These are phyloP conservation scores for Miltochrista miniata DNA, from an alignment of 2,888 invertebrate species.

Conservation along the genomic window DNA sequence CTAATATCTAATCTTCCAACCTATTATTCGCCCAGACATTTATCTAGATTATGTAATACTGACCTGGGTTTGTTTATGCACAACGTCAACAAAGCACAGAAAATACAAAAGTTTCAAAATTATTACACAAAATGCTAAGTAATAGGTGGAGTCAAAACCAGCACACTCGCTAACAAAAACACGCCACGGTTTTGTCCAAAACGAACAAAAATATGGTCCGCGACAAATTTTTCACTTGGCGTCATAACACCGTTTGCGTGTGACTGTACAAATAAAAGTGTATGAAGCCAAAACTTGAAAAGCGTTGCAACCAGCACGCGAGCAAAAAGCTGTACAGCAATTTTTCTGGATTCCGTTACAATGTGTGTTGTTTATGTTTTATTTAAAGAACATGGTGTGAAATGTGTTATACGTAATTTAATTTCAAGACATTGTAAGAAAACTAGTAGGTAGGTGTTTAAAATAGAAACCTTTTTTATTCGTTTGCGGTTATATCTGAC, in stretches of 20 bases:
- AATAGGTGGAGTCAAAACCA: constrained; percentile 18
- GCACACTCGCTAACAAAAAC: constrained; percentile 29
- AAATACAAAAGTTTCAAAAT: constrained; percentile 6
- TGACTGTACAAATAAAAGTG: constrained; percentile 39
- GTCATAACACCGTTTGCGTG: constrained; percentile 56
- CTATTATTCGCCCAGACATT: no score
- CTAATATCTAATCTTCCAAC: no score
- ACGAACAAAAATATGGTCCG: constrained; percentile 44
- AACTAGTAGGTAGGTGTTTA: no score
- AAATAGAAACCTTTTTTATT: no score
- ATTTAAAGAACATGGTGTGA: background rate
- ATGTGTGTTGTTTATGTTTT: constrained; percentile 11
- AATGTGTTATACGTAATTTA: background rate
- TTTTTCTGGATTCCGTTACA: constrained; percentile 36
- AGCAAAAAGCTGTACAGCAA: constrained; percentile 28
- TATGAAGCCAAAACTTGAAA: constrained; percentile 37
- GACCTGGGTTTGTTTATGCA: no score
- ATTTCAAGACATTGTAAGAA: background rate
- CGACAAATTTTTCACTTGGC: constrained; percentile 63
- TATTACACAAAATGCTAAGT: constrained; percentile 27
- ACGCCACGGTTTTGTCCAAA: constrained; percentile 22
- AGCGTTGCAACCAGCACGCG: constrained; percentile 37
- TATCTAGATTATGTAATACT: no score
- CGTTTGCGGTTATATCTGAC: no score
- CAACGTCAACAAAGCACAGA: no score